These are phyloP conservation scores for Papilio elwesi DNA, from an alignment of 2,888 invertebrate species.

Conservation along the genomic window DNA sequence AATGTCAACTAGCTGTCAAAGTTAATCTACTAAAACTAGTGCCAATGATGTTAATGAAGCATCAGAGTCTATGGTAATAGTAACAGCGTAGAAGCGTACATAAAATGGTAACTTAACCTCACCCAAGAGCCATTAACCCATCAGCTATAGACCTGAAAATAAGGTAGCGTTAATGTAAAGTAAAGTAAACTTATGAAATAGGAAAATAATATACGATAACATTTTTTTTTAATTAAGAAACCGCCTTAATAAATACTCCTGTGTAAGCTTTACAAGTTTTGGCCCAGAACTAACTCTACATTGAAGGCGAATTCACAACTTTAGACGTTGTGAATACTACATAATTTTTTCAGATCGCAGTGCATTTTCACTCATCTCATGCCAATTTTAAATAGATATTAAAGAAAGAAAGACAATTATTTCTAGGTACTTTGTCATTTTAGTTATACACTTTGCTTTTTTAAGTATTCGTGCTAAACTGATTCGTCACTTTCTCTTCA, in stretches of 20 bases:
- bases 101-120: conserved; percentile 24
- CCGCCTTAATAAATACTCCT: too few species aligned
- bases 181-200: not conserved
- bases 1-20: not conserved
- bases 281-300: too few species aligned
- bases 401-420: too few species aligned
- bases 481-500: conserved; percentile 15
- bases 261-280: too few species aligned
- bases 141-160: conserved; percentile 39
- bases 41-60: not conserved
- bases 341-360: too few species aligned
- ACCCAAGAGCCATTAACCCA: conserved; percentile 38
- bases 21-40: not conserved
- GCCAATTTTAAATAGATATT: too few species aligned
- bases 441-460: not conserved
- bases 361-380: too few species aligned
- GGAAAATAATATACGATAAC: too few species aligned
- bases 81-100: conserved; percentile 11
- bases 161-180: conserved; percentile 8
- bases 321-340: too few species aligned
- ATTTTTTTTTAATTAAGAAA: too few species aligned
- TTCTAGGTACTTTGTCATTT: too few species aligned
- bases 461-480: not conserved
- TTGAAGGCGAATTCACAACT: too few species aligned
- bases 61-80: not conserved